Percentiles rank a stretch among this genome's conserved stretches.
These are phyloP conservation scores for Euschistus heros DNA, from an alignment of 1,140 invertebrate genomes.

Conservation along the genomic window DNA sequence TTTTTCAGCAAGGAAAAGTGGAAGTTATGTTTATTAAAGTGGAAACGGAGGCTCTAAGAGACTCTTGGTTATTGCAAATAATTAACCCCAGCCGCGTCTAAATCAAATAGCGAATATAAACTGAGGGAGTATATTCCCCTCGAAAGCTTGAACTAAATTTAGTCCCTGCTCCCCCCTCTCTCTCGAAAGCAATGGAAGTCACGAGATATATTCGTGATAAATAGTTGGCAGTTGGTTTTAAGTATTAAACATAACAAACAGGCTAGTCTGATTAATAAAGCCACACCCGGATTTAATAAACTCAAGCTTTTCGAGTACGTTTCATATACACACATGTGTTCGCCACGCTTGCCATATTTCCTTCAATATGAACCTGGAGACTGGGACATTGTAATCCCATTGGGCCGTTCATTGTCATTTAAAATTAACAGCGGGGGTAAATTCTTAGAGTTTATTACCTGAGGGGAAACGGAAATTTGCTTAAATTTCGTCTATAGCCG, in stretches of 20 bases:
- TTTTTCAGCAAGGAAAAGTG: no score
- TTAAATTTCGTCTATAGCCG: no score
- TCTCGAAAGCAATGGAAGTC: neutral
- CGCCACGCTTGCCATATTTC: no score
- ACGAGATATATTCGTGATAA: slow-evolving; percentile 9
- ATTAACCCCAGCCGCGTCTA: neutral
- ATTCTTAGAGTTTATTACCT: no score
- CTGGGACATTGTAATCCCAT: no score
- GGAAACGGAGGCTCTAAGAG: slow-evolving; percentile 2
- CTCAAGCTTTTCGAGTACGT: neutral
- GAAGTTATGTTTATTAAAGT: slow-evolving; percentile 4
- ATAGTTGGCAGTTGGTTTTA: slow-evolving; percentile 15
- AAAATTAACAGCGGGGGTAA: no score
- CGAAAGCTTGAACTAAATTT: neutral
- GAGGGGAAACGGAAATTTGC: no score
- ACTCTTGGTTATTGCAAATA: slow-evolving; percentile 7
- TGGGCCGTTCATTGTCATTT: no score
- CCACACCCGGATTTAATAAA: slow-evolving; percentile 1
- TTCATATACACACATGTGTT: neutral
- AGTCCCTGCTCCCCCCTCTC: neutral
- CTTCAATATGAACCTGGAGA: no score
- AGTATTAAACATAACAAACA: slow-evolving; percentile 14
- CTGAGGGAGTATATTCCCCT: neutral
- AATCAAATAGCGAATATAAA: slow-evolving; percentile 15
- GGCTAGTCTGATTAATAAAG: neutral